Evolutionary conservation across 2,888 invertebrate genomes (phyloP).

Genomic region (Allacma fusca): DNA sequence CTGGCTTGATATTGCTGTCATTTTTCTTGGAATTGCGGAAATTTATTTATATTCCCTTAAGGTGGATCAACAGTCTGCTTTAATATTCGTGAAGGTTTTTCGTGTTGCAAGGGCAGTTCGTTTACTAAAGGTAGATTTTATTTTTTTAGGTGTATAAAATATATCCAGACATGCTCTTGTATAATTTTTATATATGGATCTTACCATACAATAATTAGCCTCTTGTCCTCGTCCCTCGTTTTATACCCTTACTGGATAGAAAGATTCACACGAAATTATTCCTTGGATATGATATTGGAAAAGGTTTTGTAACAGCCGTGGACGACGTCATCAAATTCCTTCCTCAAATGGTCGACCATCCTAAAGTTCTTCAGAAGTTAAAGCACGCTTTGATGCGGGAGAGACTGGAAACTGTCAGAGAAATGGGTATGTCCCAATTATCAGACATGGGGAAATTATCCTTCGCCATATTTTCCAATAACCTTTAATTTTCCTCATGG

Average conservation of each 20-base stretch:
- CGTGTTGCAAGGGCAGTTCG: conserved; percentile 65
- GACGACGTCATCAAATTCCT: conserved; percentile 70
- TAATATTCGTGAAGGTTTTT: conserved; percentile 25
- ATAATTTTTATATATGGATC: too few relatives aligned
- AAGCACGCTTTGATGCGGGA: conserved; percentile 61
- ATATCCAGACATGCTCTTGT: too few relatives aligned
- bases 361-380: conserved; percentile 63
- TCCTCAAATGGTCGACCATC: conserved; percentile 66
- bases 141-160: too few relatives aligned
- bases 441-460: too few relatives aligned
- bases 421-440: conserved; percentile 64
- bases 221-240: conserved; percentile 66
- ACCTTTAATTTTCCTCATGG: neutral
- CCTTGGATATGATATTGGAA: conserved; percentile 72
- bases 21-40: conserved; percentile 52
- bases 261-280: conserved; percentile 70
- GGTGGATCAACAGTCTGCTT: neutral
- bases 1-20: conserved; percentile 49
- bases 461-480: too few relatives aligned
- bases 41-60: conserved; percentile 62
- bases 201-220: conserved; percentile 63
- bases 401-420: conserved; percentile 67
- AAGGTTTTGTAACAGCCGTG: conserved; percentile 72
- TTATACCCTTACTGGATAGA: conserved; percentile 68
- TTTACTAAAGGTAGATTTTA: conserved; percentile 64